Evolutionary conservation across 2,888 invertebrate genomes (phyloP), one percentile per base, ranked within the genome.

Genomic region (Isotomurus palustris): DNA sequence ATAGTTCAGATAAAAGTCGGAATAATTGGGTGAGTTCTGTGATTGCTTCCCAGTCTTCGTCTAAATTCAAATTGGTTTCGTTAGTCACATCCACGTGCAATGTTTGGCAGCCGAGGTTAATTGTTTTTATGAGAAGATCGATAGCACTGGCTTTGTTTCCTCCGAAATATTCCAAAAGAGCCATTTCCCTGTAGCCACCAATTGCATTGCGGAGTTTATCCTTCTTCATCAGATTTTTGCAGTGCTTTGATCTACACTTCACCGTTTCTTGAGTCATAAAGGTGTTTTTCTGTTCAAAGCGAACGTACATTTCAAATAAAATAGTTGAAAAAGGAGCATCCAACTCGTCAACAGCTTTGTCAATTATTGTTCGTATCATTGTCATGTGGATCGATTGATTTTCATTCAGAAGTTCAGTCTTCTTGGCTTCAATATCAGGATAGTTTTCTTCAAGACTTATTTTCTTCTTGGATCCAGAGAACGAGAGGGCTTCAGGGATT

Each of bases 151-250:
- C 36, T 21, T 38, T 47, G 12, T 52, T 47, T 19, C 62, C 65
- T 10, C 54, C 62, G 49, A 64, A 68, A 47, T 65, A 67, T 45
- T 70, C 70, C 28, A 70, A 32, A 57, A 67, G 47, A 5, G 67
- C 65, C 27, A 70, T 47, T 57, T 70, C 70, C 17, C 60, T 45
- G 50, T 65, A 70, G 8, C 53, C 53, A 40, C 56, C 60, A 24
- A 58, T 47, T 2, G 60, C 59, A 51, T 65, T 67, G n/a, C 68
- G 38, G 10, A 70, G 36, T 56, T 66, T 66, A 19, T 68, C 68
- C 44, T 68, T 57, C 36, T 67, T 60, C 52, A 70, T 53, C 2
- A 70, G 35, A 21, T 45, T 58, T 28, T 64, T 67, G 3, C 58
- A 57, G 38, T 53, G 54, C 28, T 68, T 67, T 27, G 67, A 61